Evolutionary conservation across 2,113 vertebrate species (phyloP).

Genomic region (Prionailurus bengalensis): DNA sequence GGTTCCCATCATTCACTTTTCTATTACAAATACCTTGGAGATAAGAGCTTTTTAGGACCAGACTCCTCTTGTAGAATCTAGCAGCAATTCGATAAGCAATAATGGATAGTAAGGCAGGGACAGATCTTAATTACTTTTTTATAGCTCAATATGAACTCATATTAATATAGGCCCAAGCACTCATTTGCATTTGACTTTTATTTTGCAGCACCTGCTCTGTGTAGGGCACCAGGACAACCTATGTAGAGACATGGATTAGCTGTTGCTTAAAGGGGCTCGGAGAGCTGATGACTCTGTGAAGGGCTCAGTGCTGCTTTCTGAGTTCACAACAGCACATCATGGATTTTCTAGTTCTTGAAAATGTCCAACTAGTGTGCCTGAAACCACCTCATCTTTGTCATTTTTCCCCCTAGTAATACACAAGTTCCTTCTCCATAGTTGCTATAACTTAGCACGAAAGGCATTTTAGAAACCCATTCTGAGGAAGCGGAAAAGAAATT

Average conservation of each 20-base stretch:
- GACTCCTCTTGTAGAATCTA: slow-evolving; percentile 29
- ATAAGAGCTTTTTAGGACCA: slow-evolving; percentile 31
- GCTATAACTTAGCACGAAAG: background rate
- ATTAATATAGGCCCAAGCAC: background rate
- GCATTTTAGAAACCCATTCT: background rate
- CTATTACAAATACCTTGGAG: slow-evolving; percentile 9
- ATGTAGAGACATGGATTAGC: background rate
- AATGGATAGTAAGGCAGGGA: background rate
- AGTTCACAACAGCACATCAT: background rate
- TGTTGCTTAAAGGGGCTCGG: background rate
- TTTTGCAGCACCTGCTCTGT: background rate
- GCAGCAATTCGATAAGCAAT: slow-evolving; percentile 32
- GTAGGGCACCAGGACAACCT: background rate
- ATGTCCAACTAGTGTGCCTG: background rate
- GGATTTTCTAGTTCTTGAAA: slow-evolving; percentile 40
- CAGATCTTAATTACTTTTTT: slow-evolving; percentile 49
- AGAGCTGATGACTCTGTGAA: background rate
- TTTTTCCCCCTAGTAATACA: background rate
- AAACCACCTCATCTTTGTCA: background rate
- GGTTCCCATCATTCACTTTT: background rate
- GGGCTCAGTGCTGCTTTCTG: background rate
- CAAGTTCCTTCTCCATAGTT: background rate
- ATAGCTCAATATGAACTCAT: slow-evolving; percentile 12
- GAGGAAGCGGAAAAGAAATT: background rate
- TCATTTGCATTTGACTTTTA: slow-evolving; percentile 7